phyloP scores from a whole-genome alignment of 2,113 vertebrate species.

The Phalacrocorax pelagicus region DNA sequence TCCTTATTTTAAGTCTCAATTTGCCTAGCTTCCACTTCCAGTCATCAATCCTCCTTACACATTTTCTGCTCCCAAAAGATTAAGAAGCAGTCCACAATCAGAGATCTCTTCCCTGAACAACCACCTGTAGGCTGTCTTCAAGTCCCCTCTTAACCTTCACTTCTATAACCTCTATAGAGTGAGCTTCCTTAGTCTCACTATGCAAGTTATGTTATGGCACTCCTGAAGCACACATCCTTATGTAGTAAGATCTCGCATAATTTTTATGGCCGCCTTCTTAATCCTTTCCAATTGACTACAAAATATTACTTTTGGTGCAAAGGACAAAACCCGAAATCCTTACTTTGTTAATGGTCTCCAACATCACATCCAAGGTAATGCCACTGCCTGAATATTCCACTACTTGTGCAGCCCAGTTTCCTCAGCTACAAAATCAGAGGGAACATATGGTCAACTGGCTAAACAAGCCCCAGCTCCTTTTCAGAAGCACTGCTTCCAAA shows the following conservation, averaged over 20 bases:
- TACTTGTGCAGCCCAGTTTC: neutral
- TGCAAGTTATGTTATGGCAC: neutral
- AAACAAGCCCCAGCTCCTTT: neutral
- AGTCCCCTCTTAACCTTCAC: neutral
- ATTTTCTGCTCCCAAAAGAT: neutral
- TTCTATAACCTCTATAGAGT: neutral
- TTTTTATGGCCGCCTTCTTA: neutral
- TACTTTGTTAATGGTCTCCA: neutral
- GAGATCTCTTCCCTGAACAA: neutral
- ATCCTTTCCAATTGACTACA: neutral
- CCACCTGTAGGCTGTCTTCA: neutral
- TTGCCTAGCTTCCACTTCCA: constrained; percentile 5
- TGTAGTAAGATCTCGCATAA: neutral
- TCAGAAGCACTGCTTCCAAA: neutral
- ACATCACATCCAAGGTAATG: neutral
- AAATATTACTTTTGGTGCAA: neutral
- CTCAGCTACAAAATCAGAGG: neutral
- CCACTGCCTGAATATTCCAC: neutral
- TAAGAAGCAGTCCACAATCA: neutral
- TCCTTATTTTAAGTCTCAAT: constrained; percentile 34
- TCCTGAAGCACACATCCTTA: neutral
- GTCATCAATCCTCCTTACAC: constrained; percentile 4
- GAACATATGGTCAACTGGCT: neutral
- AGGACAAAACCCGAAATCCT: neutral
- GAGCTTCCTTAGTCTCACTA: neutral